These are phyloP conservation scores for Lepus europaeus DNA, from an alignment of 2,113 vertebrate genomes.

Conservation along the genomic window DNA sequence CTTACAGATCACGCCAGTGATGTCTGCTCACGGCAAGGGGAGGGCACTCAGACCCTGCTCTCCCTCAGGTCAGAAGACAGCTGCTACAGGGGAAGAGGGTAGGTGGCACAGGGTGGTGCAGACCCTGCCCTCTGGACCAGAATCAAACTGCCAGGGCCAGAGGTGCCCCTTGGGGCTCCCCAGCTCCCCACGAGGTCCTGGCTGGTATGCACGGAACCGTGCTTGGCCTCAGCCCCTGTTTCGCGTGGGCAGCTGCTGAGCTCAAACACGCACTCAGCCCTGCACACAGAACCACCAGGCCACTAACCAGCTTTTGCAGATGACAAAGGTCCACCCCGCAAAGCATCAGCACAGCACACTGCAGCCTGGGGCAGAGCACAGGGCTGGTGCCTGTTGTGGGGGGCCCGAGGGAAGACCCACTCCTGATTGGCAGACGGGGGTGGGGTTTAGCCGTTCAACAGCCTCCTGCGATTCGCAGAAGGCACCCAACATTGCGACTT, in stretches of 20 bases:
- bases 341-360: too few relatives aligned
- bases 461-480: background rate
- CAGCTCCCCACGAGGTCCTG: background rate
- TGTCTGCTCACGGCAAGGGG: too few relatives aligned
- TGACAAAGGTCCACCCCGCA: background rate
- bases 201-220: background rate
- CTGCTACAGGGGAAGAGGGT: too few relatives aligned
- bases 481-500: background rate
- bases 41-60: background rate
- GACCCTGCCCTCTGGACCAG: background rate
- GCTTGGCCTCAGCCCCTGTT: background rate
- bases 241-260: background rate
- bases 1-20: background rate
- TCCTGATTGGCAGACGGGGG: too few relatives aligned
- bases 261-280: background rate
- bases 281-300: background rate
- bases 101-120: background rate
- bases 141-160: background rate
- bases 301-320: background rate
- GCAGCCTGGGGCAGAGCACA: background rate
- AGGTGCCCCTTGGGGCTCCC: background rate
- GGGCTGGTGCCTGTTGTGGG: too few relatives aligned
- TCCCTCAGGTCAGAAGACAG: background rate
- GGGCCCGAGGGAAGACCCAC: too few relatives aligned
- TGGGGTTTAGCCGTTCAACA: too few relatives aligned